These are phyloP conservation scores for Crotalus helleri DNA, from an alignment of 2,113 vertebrate species.

Conservation along the genomic window DNA sequence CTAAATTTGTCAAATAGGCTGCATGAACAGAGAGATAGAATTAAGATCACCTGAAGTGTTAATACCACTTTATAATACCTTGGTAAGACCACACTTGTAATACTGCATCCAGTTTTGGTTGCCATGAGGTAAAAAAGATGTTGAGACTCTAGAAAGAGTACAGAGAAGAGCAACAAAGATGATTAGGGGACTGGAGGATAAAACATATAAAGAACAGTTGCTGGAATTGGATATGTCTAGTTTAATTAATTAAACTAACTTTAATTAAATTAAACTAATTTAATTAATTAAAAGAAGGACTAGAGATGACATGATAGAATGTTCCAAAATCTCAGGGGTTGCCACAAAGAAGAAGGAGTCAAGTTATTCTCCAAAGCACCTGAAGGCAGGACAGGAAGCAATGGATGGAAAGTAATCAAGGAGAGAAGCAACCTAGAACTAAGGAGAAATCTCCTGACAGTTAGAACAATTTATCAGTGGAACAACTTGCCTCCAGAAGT, in stretches of 20 bases:
- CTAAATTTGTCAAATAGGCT: background rate
- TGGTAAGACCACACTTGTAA: background rate
- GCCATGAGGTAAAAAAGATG: background rate
- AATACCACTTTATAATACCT: background rate
- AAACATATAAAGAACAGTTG: background rate
- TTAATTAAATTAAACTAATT: background rate
- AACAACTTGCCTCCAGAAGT: background rate
- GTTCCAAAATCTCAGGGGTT: no score
- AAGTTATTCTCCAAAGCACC: no score
- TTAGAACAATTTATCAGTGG: background rate
- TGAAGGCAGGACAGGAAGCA: background rate
- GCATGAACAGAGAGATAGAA: background rate
- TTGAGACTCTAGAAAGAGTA: background rate
- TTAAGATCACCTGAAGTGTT: background rate
- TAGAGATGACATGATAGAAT: background rate
- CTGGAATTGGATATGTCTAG: background rate
- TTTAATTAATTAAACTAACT: background rate
- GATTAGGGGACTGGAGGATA: background rate
- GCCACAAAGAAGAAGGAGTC: no score
- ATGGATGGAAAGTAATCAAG: background rate
- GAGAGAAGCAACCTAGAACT: background rate
- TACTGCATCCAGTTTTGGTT: background rate
- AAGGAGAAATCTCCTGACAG: background rate
- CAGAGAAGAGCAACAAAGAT: background rate
- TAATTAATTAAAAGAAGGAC: background rate